Percentiles rank a stretch among this genome's conserved stretches.
Evolutionary conservation across 2,888 invertebrate genomes (phyloP).

Genomic region (Psylliodes chrysocephalus): DNA sequence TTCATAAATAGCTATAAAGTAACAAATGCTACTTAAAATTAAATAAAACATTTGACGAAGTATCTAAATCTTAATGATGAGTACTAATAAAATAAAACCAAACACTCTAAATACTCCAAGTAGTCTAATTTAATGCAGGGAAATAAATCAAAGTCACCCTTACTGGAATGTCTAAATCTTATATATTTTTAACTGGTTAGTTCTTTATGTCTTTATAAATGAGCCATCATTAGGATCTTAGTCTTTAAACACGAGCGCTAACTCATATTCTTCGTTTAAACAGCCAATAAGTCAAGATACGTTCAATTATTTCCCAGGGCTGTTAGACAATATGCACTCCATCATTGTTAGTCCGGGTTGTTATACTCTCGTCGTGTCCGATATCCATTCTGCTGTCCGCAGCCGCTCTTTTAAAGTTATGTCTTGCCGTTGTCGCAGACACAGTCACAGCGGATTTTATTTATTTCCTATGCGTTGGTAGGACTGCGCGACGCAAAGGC

Average conservation of each 20-base stretch:
- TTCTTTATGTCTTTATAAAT: too few species aligned
- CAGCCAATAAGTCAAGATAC: constrained; percentile 49
- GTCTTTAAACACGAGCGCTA: neutral
- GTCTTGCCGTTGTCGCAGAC: constrained; percentile 58
- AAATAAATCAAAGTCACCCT: too few species aligned
- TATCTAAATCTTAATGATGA: too few species aligned
- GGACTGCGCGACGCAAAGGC: constrained; percentile 44
- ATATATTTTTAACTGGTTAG: too few species aligned
- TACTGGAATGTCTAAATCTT: too few species aligned
- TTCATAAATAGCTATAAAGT: too few species aligned
- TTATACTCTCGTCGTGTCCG: constrained; percentile 58
- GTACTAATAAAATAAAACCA: too few species aligned
- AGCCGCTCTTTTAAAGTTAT: constrained; percentile 58
- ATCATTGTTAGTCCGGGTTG: constrained; percentile 53
- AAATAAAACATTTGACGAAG: too few species aligned
- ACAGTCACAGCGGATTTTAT: constrained; percentile 53
- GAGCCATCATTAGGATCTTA: too few species aligned
- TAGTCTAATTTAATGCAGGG: too few species aligned
- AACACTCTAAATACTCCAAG: too few species aligned
- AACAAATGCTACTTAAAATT: too few species aligned
- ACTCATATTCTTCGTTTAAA: constrained; percentile 5
- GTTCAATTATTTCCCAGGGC: constrained; percentile 51
- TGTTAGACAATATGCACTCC: constrained; percentile 52
- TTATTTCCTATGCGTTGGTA: constrained; percentile 42
- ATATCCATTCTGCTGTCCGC: constrained; percentile 60